These are phyloP conservation scores for Papilio protenor DNA, from an alignment of 2,888 invertebrate species.

Conservation along the genomic window DNA sequence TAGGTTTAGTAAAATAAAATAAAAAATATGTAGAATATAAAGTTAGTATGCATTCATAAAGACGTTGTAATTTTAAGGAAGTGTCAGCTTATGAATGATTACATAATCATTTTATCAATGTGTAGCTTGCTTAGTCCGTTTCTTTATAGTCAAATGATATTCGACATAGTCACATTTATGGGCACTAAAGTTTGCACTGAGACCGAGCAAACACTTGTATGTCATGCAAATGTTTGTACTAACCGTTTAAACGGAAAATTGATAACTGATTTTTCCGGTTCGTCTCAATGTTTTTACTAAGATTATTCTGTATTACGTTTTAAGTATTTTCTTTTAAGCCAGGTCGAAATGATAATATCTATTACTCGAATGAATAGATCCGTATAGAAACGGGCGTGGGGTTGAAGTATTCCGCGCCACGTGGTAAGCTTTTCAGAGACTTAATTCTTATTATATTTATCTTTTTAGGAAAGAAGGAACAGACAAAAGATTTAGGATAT, in stretches of 20 bases:
- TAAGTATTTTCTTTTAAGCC: too few species aligned
- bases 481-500: not conserved
- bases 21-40: too few species aligned
- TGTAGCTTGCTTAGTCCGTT: too few species aligned
- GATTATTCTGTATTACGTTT: not conserved
- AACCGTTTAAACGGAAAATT: conserved; percentile 6
- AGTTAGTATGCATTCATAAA: too few species aligned
- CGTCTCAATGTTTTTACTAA: not conserved
- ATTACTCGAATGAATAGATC: not conserved
- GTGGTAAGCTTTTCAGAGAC: too few species aligned
- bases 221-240: conserved; percentile 9
- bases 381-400: not conserved
- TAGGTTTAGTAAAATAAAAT: too few species aligned
- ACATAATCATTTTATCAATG: too few species aligned
- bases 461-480: not conserved
- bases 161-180: conserved; percentile 2
- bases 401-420: too few species aligned
- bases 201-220: not conserved
- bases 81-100: too few species aligned
- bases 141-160: too few species aligned
- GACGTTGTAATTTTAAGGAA: too few species aligned
- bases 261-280: conserved; percentile 19
- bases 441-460: not conserved
- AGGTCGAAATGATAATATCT: not conserved
- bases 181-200: conserved; percentile 1